A percentile compares a stretch with the other conserved stretches of the same genome.
Evolutionary conservation across 2,113 vertebrate genomes (phyloP).

Genomic region (Ailurus styani): DNA sequence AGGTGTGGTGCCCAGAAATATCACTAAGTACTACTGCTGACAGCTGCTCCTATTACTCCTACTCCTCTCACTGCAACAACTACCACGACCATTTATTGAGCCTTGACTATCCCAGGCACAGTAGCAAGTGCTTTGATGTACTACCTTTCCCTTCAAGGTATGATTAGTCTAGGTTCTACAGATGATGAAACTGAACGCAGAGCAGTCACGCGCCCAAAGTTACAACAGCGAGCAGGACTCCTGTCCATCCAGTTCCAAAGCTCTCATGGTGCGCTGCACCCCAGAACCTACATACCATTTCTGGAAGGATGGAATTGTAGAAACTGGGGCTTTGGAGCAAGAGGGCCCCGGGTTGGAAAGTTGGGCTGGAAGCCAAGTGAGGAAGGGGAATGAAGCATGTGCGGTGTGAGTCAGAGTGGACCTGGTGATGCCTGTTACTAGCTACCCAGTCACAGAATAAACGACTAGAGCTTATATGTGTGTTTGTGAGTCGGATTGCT

Average conservation of each 20-base stretch:
- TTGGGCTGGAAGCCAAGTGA: neutral
- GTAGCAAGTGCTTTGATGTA: neutral
- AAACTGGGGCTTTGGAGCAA: neutral
- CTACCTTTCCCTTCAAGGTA: neutral
- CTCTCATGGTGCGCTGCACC: neutral
- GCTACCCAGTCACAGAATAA: neutral
- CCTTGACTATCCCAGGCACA: neutral
- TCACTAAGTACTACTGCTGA: neutral
- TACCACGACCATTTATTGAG: neutral
- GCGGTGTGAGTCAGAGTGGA: neutral
- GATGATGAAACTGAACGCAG: neutral
- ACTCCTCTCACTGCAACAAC: neutral
- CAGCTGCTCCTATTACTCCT: neutral
- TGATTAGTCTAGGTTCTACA: neutral
- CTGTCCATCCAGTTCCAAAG: neutral
- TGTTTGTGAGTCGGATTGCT: neutral
- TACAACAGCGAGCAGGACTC: neutral
- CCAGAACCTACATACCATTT: neutral
- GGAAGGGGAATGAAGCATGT: neutral
- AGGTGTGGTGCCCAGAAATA: neutral
- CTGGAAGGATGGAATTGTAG: neutral
- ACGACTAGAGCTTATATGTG: neutral
- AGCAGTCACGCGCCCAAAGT: neutral
- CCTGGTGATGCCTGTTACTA: conserved; percentile 8
- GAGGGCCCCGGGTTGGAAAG: neutral